A percentile compares a stretch with the other conserved stretches of the same genome.
Conservation (phyloP, 2,113 vertebrate species). For the Chlorocebus sabaeus region DNA sequence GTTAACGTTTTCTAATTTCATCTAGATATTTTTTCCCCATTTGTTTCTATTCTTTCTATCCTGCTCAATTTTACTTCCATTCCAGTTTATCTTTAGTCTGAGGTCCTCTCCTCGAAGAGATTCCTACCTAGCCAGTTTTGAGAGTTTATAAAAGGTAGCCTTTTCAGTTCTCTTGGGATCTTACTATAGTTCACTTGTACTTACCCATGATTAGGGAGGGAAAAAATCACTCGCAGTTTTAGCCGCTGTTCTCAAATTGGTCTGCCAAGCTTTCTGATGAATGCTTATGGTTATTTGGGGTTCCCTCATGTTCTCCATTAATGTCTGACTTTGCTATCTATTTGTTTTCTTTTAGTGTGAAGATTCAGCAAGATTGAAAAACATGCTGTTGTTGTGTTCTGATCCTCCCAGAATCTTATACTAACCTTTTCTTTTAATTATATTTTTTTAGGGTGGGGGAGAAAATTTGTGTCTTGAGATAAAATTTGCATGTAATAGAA, state of each 20-base stretch:
- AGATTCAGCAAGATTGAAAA: not conserved
- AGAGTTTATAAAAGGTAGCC: not conserved
- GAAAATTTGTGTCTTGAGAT: not conserved
- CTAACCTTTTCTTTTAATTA: not conserved
- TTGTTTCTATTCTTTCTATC: not conserved
- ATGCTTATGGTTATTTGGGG: not conserved
- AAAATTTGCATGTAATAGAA: not conserved
- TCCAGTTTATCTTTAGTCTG: not conserved
- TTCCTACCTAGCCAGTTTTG: not conserved
- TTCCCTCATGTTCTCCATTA: not conserved
- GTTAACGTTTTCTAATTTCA: not conserved
- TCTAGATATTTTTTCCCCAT: not conserved
- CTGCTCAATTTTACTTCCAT: not conserved
- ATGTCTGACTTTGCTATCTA: not conserved
- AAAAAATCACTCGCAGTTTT: not conserved
- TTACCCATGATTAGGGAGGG: not conserved
- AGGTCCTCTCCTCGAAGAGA: not conserved
- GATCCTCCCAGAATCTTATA: not conserved
- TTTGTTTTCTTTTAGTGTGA: not conserved
- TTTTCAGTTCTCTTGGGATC: not conserved
- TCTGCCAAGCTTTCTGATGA: not conserved
- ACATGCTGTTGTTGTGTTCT: not conserved
- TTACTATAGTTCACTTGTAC: not conserved
- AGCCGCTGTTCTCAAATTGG: not conserved
- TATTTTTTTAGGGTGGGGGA: not conserved